Percentiles rank a stretch among this genome's conserved stretches.
Conservation (phyloP, 1,140 invertebrate species). For the Ceratoteleas bidentatus region DNA sequence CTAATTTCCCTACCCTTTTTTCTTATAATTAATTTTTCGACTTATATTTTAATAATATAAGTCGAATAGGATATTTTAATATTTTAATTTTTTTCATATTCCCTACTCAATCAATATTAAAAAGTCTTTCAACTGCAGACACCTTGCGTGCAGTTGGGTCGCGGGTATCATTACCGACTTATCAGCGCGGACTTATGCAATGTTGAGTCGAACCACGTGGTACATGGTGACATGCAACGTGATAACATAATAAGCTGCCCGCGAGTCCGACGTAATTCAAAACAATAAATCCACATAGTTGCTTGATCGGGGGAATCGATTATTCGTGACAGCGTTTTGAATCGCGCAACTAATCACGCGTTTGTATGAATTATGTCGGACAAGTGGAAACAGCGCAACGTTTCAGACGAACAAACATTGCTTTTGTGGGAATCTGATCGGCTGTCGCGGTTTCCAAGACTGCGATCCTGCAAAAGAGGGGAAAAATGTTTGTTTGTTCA, state of each 20-base stretch:
- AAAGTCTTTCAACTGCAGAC: neutral
- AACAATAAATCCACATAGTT: constrained; percentile 21
- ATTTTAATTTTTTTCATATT: no score
- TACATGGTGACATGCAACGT: constrained; percentile 7
- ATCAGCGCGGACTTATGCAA: constrained; percentile 17
- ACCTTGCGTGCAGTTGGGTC: constrained; percentile 1
- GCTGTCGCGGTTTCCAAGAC: no score
- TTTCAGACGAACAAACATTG: no score
- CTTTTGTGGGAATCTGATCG: no score
- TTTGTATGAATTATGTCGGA: neutral
- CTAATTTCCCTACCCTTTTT: no score
- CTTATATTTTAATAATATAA: no score
- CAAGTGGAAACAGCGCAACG: no score
- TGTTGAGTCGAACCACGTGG: neutral
- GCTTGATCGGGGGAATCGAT: constrained; percentile 7
- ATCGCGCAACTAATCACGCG: neutral
- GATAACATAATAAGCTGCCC: constrained; percentile 13
- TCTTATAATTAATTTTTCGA: no score
- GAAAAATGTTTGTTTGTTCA: no score
- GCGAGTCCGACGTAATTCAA: constrained; percentile 6
- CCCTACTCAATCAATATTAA: neutral
- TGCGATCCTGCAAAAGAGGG: no score
- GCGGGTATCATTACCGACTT: constrained; percentile 13
- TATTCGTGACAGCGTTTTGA: constrained; percentile 3
- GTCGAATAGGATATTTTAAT: no score